Evolutionary conservation across 1,140 invertebrate species (phyloP).

Genomic region (Drosophila virilis): DNA sequence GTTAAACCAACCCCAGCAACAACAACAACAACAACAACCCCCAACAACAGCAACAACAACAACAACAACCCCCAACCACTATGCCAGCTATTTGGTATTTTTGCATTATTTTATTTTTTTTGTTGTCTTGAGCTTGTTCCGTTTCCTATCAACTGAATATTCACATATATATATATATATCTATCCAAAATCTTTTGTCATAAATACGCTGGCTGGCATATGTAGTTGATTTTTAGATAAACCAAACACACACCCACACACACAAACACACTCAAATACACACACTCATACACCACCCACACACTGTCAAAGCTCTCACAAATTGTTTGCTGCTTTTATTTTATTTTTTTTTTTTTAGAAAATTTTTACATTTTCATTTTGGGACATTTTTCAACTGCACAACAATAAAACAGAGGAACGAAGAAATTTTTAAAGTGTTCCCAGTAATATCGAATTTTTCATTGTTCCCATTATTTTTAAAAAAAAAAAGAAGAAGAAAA

Average conservation of each 20-base stretch:
- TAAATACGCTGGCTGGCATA: conserved; percentile 7
- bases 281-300: conserved; percentile 12
- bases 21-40: not conserved
- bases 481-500: not conserved
- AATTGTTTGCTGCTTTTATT: not conserved
- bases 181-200: conserved; percentile 1
- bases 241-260: conserved; percentile 15
- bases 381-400: conserved; percentile 19
- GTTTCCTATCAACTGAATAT: no score
- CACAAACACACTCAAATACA: conserved; percentile 6
- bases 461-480: conserved; percentile 13
- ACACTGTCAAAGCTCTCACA: conserved; percentile 1
- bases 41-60: not conserved
- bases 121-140: not conserved
- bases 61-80: conserved; percentile 5
- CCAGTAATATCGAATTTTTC: conserved; percentile 37
- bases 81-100: conserved; percentile 20
- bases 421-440: conserved; percentile 16
- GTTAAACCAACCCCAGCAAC: conserved; percentile 39
- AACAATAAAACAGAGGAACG: not conserved
- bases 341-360: not conserved
- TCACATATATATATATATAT: no score
- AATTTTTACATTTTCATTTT: conserved; percentile 13
- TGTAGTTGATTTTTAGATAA: conserved; percentile 14
- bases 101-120: not conserved